Evolutionary conservation across 2,888 invertebrate genomes (phyloP).

Genomic region (Hetaerina titia): DNA sequence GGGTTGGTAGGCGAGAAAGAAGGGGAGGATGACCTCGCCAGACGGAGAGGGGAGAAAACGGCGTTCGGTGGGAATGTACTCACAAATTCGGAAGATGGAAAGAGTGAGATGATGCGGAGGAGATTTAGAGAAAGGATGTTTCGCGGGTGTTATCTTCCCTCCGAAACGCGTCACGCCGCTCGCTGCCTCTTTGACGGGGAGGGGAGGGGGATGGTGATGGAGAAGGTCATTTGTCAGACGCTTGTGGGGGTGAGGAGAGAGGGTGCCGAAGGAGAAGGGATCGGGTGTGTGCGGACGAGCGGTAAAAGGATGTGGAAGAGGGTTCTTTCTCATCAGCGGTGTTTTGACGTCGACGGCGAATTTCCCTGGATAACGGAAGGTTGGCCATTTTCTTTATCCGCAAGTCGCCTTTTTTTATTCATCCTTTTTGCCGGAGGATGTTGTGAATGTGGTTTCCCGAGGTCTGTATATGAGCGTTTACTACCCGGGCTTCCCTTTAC

Average conservation of each 20-base stretch:
- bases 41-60: not conserved
- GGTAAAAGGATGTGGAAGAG: not conserved
- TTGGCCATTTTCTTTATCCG: not conserved
- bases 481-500: not conserved
- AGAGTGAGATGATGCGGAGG: not conserved
- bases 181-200: not conserved
- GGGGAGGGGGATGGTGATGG: not conserved
- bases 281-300: not conserved
- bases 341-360: not conserved
- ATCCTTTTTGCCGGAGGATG: not conserved
- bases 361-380: not conserved
- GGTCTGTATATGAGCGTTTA: not conserved
- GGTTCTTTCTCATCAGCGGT: slow-evolving; percentile 5
- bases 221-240: not conserved
- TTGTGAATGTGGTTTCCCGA: not conserved
- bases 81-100: not conserved
- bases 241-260: not conserved
- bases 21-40: not conserved
- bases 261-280: not conserved
- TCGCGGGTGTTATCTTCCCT: not conserved
- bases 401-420: not conserved
- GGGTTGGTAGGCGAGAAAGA: no score
- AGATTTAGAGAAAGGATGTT: not conserved
- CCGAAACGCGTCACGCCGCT: not conserved
- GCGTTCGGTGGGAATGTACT: not conserved